These are phyloP conservation scores for Hipparchia sbordonii DNA, from an alignment of 2,888 invertebrate species.

Conservation along the genomic window DNA sequence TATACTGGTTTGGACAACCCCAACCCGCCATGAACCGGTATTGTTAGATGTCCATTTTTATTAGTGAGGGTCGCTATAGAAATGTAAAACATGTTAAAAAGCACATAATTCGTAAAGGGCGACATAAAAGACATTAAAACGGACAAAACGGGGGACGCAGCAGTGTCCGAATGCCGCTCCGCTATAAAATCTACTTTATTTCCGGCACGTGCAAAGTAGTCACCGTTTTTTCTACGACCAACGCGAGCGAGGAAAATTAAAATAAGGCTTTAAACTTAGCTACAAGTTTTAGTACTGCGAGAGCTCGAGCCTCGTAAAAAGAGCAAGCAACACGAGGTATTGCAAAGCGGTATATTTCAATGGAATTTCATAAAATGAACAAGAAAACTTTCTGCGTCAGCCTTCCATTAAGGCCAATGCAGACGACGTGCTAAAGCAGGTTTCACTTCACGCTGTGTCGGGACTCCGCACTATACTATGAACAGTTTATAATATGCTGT, in stretches of 20 bases:
- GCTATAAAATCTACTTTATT: constrained; percentile 66
- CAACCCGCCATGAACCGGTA: background rate
- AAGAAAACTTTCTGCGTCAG: constrained; percentile 47
- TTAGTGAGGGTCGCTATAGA: constrained; percentile 1
- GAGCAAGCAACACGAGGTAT: constrained; percentile 63
- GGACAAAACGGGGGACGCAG: constrained; percentile 35
- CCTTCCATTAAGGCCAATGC: constrained; percentile 45
- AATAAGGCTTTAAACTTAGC: constrained; percentile 75
- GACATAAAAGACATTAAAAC: constrained; percentile 31
- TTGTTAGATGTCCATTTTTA: background rate
- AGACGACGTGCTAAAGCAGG: background rate
- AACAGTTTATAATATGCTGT: no score
- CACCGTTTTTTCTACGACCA: constrained; percentile 58
- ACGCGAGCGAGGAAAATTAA: constrained; percentile 74
- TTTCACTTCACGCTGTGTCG: no score
- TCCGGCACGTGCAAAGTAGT: constrained; percentile 65
- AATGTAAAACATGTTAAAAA: constrained; percentile 28
- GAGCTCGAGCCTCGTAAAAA: constrained; percentile 66
- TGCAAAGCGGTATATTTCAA: constrained; percentile 63
- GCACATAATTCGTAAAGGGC: constrained; percentile 35
- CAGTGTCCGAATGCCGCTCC: constrained; percentile 46
- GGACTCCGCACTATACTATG: no score
- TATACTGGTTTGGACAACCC: background rate
- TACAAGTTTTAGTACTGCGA: constrained; percentile 73
- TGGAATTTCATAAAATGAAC: constrained; percentile 47